phyloP scores from a whole-genome alignment of 92 coral and sea anemone species.

The Phymanthus crucifer region DNA sequence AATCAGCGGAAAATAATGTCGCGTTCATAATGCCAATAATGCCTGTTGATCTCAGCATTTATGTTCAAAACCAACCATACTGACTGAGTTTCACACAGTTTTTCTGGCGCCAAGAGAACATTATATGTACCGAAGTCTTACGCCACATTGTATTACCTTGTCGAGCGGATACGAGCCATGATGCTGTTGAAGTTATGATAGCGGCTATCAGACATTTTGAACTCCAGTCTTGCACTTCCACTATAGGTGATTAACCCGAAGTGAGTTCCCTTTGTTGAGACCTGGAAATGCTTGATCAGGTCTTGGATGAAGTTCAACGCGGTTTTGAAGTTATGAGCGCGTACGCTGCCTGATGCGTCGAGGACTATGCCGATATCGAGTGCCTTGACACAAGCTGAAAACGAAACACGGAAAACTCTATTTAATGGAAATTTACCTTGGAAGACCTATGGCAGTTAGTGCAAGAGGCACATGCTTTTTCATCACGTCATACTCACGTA shows the following conservation, averaged over 20 bases:
- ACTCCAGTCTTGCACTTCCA: slow-evolving; percentile 37
- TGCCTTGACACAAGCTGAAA: slow-evolving; percentile 71
- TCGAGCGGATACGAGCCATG: slow-evolving; percentile 36
- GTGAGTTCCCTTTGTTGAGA: slow-evolving; percentile 71
- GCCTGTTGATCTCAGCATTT: no score
- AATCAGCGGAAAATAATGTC: no score
- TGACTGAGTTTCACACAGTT: no score
- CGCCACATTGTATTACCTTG: no score
- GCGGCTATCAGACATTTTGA: slow-evolving; percentile 54
- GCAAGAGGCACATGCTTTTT: no score
- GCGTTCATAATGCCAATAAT: no score
- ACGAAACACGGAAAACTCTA: background rate
- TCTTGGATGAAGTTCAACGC: slow-evolving; percentile 53
- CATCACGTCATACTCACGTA: slow-evolving; percentile 37
- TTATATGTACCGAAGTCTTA: no score
- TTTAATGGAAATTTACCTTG: background rate
- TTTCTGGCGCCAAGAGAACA: no score
- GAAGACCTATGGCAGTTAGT: no score
- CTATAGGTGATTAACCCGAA: slow-evolving; percentile 73
- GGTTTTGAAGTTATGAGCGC: slow-evolving; percentile 50
- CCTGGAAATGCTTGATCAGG: slow-evolving; percentile 57
- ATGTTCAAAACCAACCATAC: no score
- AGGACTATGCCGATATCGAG: slow-evolving; percentile 72
- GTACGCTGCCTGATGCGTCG: slow-evolving; percentile 80
- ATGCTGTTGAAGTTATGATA: slow-evolving; percentile 49